Conservation (phyloP, 2,888 invertebrate genomes). For the Rhopalosiphum nymphaeae region DNA sequence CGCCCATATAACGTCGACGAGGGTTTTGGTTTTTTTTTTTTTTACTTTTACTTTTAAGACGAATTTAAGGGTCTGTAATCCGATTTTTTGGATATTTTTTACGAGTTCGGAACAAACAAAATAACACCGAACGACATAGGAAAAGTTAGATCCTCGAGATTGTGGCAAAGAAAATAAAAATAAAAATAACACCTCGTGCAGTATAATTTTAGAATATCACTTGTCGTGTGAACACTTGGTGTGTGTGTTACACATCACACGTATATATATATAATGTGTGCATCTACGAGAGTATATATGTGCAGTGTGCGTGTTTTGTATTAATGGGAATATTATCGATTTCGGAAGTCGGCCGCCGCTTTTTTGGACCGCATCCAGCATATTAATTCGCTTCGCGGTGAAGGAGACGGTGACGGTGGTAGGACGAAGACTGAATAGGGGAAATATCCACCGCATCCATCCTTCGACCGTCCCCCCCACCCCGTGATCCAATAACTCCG, state of each 20-base stretch:
- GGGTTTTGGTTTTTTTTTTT: constrained; percentile 26
- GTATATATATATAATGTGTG: background rate
- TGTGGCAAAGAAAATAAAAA: background rate
- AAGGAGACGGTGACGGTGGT: constrained; percentile 9
- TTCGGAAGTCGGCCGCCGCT: constrained; percentile 36
- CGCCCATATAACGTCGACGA: constrained; percentile 36
- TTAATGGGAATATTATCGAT: constrained; percentile 63
- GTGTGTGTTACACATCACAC: background rate
- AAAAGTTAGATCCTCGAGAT: background rate
- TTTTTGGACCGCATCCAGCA: constrained; percentile 64
- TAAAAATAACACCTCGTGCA: background rate
- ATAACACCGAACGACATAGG: background rate
- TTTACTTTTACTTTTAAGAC: constrained; percentile 54
- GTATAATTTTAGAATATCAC: constrained; percentile 45
- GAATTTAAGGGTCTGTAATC: constrained; percentile 59
- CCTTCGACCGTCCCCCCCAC: background rate
- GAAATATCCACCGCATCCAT: background rate
- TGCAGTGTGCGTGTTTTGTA: constrained; percentile 33
- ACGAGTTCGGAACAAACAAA: background rate
- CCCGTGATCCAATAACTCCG: background rate
- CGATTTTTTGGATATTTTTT: constrained; percentile 47
- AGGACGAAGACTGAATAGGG: background rate
- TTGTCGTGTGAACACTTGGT: background rate
- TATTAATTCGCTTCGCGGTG: constrained; percentile 53
- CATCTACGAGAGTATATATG: background rate